Evolutionary conservation across 2,113 vertebrate species (phyloP), one percentile per base, ranked within the genome.

Genomic region (Podarcis cretensis): DNA sequence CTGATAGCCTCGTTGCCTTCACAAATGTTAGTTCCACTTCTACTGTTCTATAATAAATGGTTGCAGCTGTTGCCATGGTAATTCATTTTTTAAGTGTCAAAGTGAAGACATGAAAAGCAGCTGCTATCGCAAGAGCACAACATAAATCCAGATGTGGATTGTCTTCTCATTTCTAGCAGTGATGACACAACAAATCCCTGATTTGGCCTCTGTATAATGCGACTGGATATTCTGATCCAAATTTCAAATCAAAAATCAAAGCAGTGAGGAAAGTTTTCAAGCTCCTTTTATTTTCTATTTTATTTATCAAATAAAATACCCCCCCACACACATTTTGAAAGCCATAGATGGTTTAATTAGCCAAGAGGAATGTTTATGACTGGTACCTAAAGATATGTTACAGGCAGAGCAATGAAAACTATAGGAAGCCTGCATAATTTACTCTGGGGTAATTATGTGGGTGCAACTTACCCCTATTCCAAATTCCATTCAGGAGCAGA

Each of bases 61-160:
- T 94, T 96, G 92, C 93, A 94, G 91, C 91, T 95, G 96, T 97
- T 98, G 94, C 93, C 87, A 96, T 96, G 94, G 94, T 0, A 87
- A 96, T 96, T 96, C 92, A 77, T 96, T 96, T 87, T 97, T 90
- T 5, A 90, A 95, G 89, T 93, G 94, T 94, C 92, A 85, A 95
- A 90, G 90, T 86, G 92, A 95, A 95, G 93, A 95, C 91, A 94
- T 95, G 91, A 95, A 95, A 93, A 86, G 78, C 95, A 96, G 96
- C 95, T 96, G 93, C 91, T 95, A 93, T 88, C 89, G 86, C 30
- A 89, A 95, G 85, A 93, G 83, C 89, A 88, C 87, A 91, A 94
- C 94, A 93, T 87, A 92, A 95, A 92, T 88, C 90, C 92, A 95
- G 93, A 96, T 94, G 93, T 88, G 81, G 94, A 94, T 25, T 89